A percentile compares a stretch with the other conserved stretches of the same genome.
These are phyloP conservation scores for Hydrolagus affinis DNA, from an alignment of 2,113 vertebrate genomes.

Conservation along the genomic window DNA sequence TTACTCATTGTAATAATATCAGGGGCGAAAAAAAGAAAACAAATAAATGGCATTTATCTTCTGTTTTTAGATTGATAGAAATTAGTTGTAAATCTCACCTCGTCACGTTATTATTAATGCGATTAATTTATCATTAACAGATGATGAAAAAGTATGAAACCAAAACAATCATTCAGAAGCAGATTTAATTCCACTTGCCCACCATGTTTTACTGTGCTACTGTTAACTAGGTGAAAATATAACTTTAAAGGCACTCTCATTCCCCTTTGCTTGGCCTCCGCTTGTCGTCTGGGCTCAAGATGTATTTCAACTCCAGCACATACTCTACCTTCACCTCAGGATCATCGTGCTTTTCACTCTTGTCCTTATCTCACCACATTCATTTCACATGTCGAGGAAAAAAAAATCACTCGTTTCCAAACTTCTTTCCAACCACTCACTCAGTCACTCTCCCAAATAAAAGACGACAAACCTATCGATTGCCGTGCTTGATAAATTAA, in stretches of 20 bases:
- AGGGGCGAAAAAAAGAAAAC: constrained; percentile 34
- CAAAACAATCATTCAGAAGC: neutral
- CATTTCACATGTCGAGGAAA: neutral
- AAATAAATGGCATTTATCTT: neutral
- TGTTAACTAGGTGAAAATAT: neutral
- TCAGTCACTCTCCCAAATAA: neutral
- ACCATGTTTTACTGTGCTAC: neutral
- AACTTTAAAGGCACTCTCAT: neutral
- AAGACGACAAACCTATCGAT: neutral
- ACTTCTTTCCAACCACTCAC: too few species aligned
- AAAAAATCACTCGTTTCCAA: neutral
- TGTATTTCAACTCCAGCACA: neutral
- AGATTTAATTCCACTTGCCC: too few species aligned
- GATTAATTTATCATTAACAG: too few species aligned
- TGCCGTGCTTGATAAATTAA: neutral
- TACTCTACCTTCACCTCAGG: too few species aligned
- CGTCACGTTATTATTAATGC: neutral
- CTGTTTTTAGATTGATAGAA: neutral
- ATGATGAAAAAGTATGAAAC: neutral
- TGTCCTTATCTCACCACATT: neutral
- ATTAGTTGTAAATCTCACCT: neutral
- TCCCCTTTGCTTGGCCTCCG: neutral
- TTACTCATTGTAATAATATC: constrained; percentile 38
- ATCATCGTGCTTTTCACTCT: neutral
- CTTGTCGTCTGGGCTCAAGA: neutral